phyloP scores from a whole-genome alignment of 2,113 vertebrate genomes.

The Orthonyx spaldingii region DNA sequence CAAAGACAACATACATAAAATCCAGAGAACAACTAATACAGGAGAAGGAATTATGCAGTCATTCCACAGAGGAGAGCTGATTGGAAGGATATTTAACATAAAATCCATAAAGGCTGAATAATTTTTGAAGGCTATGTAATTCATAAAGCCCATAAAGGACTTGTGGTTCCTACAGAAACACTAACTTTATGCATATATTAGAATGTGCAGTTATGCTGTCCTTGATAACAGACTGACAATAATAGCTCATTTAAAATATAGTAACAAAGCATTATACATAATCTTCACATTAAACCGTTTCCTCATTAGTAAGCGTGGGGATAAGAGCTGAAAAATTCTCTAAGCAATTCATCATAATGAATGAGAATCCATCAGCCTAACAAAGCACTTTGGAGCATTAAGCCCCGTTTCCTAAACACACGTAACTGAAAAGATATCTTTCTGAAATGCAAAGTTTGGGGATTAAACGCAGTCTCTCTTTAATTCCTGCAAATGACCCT shows the following conservation, averaged over 20 bases:
- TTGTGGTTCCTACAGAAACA: not conserved
- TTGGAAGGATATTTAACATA: not conserved
- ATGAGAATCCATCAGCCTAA: constrained; percentile 5
- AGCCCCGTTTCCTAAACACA: not conserved
- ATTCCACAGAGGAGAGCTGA: not conserved
- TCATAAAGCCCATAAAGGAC: not conserved
- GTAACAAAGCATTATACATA: not conserved
- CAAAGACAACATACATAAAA: not conserved
- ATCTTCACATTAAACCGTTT: not conserved
- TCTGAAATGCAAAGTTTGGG: not conserved
- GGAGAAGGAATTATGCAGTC: not conserved
- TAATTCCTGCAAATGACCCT: not conserved
- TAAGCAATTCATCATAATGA: not conserved
- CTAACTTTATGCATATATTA: not conserved
- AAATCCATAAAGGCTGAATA: not conserved
- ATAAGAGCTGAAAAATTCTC: not conserved
- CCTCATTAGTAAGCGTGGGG: not conserved
- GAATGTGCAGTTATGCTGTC: not conserved
- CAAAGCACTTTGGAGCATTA: not conserved
- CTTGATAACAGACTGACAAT: not conserved
- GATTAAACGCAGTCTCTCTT: not conserved
- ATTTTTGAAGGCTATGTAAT: not conserved
- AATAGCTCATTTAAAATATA: not conserved
- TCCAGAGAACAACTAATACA: not conserved
- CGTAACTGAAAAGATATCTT: not conserved